Percentiles rank a stretch among this genome's conserved stretches.
These are phyloP conservation scores for Branchinecta lynchi DNA, from an alignment of 1,140 invertebrate genomes.

Conservation along the genomic window DNA sequence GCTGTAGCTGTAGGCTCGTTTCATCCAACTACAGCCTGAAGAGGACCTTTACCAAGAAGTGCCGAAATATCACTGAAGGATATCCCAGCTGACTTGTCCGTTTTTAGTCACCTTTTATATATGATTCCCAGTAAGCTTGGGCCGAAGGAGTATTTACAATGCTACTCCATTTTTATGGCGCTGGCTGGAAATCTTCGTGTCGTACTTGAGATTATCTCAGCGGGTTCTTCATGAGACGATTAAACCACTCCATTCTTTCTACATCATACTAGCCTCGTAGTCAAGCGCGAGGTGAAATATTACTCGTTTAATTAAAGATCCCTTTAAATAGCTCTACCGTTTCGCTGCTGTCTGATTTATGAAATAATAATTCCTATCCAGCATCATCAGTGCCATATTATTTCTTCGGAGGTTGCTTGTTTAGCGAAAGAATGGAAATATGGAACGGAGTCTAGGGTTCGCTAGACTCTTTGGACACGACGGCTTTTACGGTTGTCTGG, in stretches of 20 bases:
- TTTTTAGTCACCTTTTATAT: no score
- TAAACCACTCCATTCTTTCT: neutral
- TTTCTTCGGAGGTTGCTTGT: neutral
- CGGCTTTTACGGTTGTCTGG: no score
- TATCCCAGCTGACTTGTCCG: no score
- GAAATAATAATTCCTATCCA: neutral
- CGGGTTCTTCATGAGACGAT: neutral
- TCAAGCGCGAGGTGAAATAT: neutral
- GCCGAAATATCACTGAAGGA: no score
- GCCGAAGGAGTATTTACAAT: no score
- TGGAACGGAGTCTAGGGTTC: no score
- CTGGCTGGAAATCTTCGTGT: neutral
- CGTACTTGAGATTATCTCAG: neutral
- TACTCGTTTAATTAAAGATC: conserved; percentile 2
- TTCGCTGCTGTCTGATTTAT: conserved; percentile 7
- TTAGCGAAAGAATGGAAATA: neutral
- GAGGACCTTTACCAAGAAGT: no score
- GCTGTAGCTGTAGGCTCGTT: no score
- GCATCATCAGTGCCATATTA: conserved; percentile 11
- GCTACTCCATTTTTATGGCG: no score
- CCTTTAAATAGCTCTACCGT: conserved; percentile 9
- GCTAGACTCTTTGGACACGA: no score
- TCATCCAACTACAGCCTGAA: no score
- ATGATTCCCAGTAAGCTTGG: no score
- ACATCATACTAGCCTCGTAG: neutral